Evolutionary conservation across 2,113 vertebrate genomes (phyloP).

Genomic region (Calidris pugnax): DNA sequence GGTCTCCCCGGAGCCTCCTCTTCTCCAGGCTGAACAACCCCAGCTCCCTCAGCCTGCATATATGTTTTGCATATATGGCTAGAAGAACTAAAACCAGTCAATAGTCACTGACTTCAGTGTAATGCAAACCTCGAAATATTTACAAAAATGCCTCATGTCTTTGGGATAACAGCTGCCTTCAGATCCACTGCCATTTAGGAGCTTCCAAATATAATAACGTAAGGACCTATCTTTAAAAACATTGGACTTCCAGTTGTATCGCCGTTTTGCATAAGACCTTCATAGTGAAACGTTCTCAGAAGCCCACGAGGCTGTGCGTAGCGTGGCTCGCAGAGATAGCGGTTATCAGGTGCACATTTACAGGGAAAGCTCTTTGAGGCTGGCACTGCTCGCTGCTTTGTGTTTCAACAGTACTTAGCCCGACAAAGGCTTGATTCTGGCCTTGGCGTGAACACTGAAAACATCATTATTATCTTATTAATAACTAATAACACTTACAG

Average conservation of each 20-base stretch:
- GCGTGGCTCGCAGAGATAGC: not conserved
- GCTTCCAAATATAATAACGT: not conserved
- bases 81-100: not conserved
- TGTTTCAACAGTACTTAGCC: not conserved
- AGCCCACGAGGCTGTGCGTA: not conserved
- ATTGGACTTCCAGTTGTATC: not conserved
- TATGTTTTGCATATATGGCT: not conserved
- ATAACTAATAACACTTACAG: conserved; percentile 17
- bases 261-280: not conserved
- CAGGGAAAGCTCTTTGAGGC: not conserved
- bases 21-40: no score
- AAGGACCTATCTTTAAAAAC: not conserved
- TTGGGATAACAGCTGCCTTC: not conserved
- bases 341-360: not conserved
- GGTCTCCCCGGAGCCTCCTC: no score
- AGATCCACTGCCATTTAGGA: not conserved
- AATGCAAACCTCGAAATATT: not conserved
- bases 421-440: not conserved
- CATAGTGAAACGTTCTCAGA: not conserved
- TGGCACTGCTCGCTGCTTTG: not conserved
- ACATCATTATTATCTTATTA: conserved; percentile 26
- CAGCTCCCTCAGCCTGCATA: no score
- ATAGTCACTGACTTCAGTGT: not conserved
- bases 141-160: not conserved
- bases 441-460: not conserved